Evolutionary conservation across 1,140 invertebrate species (phyloP).

Genomic region (Drosophila subpulchrella): DNA sequence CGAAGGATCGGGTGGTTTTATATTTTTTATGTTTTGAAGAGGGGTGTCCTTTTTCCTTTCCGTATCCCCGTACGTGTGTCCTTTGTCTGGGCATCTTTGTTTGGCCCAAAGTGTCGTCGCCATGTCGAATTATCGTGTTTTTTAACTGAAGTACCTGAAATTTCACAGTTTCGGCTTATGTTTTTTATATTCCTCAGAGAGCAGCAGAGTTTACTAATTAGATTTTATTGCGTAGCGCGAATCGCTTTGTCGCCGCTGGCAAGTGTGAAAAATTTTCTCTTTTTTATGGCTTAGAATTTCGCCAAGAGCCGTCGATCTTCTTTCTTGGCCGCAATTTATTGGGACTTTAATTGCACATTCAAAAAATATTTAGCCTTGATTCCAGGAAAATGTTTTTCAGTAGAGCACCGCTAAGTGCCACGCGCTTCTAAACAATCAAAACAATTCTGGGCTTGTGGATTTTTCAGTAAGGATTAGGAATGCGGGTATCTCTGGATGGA

Average conservation of each 20-base stretch:
- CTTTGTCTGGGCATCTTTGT: conserved; percentile 75
- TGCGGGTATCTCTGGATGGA: conserved; percentile 39
- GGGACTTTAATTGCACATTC: conserved; percentile 6
- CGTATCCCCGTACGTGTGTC: conserved; percentile 63
- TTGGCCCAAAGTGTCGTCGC: conserved; percentile 75
- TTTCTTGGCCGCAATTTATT: conserved; percentile 24
- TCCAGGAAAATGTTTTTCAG: conserved; percentile 2
- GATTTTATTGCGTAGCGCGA: conserved; percentile 75
- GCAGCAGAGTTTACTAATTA: conserved; percentile 68
- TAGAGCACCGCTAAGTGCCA: conserved; percentile 43
- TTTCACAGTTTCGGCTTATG: conserved; percentile 53
- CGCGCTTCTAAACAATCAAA: conserved; percentile 44
- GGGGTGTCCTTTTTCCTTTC: conserved; percentile 43
- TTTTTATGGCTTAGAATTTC: conserved; percentile 58
- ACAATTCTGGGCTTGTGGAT: conserved; percentile 11
- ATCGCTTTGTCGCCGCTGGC: conserved; percentile 63
- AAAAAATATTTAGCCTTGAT: background rate
- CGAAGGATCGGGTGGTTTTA: conserved; percentile 51
- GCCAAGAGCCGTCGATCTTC: background rate
- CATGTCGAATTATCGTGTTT: conserved; percentile 69
- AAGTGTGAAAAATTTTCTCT: conserved; percentile 63
- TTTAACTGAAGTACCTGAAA: conserved; percentile 70
- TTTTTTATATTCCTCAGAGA: conserved; percentile 28
- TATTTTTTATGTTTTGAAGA: conserved; percentile 5
- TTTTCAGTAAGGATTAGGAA: background rate